phyloP scores from a whole-genome alignment of 2,797 vertebrate species.

The Artibeus lituratus region DNA sequence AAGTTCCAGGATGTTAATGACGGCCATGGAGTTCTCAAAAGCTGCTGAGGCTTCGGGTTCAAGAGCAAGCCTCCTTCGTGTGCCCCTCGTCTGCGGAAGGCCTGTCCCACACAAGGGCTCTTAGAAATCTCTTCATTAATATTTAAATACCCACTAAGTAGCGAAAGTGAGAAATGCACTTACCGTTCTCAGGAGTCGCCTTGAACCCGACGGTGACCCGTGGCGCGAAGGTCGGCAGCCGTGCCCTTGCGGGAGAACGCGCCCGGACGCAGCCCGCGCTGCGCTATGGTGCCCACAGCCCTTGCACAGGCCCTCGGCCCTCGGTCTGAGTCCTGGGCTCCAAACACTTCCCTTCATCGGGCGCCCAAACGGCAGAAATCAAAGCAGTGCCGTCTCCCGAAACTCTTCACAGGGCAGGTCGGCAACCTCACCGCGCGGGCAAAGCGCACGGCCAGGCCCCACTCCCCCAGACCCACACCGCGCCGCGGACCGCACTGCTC shows the following conservation, averaged over 20 bases:
- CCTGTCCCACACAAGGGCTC: background rate
- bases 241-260: constrained; percentile 21
- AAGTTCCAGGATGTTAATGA: background rate
- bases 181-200: constrained; percentile 30
- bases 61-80: background rate
- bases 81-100: background rate
- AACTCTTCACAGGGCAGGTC: constrained; percentile 1
- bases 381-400: background rate
- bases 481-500: background rate
- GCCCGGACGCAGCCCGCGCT: background rate
- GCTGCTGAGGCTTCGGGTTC: background rate
- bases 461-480: background rate
- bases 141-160: constrained; percentile 43
- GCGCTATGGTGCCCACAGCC: background rate
- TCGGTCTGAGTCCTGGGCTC: background rate
- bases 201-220: background rate
- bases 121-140: constrained; percentile 18
- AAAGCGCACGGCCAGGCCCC: background rate
- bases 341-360: background rate
- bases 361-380: background rate
- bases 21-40: background rate
- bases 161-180: constrained; percentile 63
- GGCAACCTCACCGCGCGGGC: background rate
- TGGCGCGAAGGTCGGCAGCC: background rate
- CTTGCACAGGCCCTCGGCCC: background rate